These are phyloP conservation scores for Chinchilla lanigera DNA, from an alignment of 2,113 vertebrate species.

Conservation along the genomic window DNA sequence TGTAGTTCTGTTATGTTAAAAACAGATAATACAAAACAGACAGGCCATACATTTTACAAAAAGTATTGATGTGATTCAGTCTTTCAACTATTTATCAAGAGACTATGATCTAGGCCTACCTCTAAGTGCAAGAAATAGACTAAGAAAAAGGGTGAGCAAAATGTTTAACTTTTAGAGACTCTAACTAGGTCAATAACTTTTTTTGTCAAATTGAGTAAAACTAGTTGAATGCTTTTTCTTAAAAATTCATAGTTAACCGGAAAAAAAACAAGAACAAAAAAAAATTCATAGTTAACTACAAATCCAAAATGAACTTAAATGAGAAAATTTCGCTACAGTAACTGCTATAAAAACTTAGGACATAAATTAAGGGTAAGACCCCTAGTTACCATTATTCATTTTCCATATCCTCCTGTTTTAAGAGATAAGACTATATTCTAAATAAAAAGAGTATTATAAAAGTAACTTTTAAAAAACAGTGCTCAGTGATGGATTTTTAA, in stretches of 20 bases:
- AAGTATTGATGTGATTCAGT: neutral
- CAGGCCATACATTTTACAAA: neutral
- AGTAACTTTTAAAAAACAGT: neutral
- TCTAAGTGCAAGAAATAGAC: neutral
- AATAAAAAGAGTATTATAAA: neutral
- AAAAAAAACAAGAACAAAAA: too few relatives aligned
- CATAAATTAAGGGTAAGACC: neutral
- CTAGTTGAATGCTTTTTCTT: neutral
- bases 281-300: conserved; percentile 31
- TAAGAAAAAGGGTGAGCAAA: neutral
- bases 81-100: neutral
- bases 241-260: conserved; percentile 32
- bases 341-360: neutral
- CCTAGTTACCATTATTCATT: neutral
- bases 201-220: neutral
- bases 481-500: neutral
- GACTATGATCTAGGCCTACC: neutral
- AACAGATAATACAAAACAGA: neutral
- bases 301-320: conserved; percentile 26
- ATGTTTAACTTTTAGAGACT: neutral
- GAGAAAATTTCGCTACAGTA: neutral
- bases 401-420: neutral
- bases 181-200: neutral
- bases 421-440: neutral
- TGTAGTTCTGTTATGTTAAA: neutral